A percentile compares a stretch with the other conserved stretches of the same genome.
Conservation (phyloP, 2,113 vertebrate species). For the Crotalus helleri region DNA sequence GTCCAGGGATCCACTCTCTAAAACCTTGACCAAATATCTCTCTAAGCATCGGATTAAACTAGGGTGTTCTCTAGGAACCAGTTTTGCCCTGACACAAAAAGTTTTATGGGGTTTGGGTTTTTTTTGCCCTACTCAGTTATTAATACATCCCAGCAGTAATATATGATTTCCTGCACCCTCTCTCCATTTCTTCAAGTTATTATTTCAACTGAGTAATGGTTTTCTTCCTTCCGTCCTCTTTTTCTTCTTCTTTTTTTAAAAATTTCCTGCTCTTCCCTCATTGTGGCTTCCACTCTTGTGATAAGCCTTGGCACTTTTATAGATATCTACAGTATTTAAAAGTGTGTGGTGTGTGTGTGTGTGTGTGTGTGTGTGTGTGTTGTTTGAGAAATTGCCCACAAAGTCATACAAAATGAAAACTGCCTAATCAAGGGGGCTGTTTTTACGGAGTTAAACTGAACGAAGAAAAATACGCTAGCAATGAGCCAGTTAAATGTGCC, state of each 20-base stretch:
- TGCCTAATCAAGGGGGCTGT: constrained; percentile 47
- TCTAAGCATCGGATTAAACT: neutral
- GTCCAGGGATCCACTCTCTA: neutral
- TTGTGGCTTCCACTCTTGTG: constrained; percentile 30
- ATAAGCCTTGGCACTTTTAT: constrained; percentile 55
- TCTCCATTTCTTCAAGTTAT: neutral
- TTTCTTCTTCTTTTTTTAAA: constrained; percentile 36
- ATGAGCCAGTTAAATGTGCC: neutral
- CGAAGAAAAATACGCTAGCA: neutral
- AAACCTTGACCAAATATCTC: neutral
- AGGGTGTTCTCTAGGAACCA: neutral
- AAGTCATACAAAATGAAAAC: constrained; percentile 61
- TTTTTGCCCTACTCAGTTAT: neutral
- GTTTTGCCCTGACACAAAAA: neutral
- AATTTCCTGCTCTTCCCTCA: constrained; percentile 55
- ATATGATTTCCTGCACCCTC: neutral
- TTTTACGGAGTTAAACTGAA: constrained; percentile 12
- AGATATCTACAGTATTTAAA: constrained; percentile 28
- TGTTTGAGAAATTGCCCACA: constrained; percentile 43
- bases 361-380: too few species aligned
- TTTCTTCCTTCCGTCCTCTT: neutral
- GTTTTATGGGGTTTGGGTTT: neutral
- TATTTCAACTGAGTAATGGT: constrained; percentile 21
- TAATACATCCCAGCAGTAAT: neutral
- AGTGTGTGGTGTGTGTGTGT: too few species aligned